These are phyloP conservation scores for Phyllopteryx taeniolatus DNA, from an alignment of 2,113 vertebrate genomes.

Conservation along the genomic window DNA sequence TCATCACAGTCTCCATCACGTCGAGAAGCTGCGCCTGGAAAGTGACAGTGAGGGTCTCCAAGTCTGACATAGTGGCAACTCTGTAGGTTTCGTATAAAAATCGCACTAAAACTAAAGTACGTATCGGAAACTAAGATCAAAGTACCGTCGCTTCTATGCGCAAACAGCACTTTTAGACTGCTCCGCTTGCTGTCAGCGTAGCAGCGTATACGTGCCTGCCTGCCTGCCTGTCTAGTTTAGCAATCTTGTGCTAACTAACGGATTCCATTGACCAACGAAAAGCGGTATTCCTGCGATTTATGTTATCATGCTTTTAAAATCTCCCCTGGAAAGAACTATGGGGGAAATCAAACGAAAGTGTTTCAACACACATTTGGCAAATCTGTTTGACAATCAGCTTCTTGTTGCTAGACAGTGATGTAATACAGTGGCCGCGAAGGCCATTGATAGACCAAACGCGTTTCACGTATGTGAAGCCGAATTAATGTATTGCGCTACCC, in stretches of 20 bases:
- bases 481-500: constrained; percentile 29
- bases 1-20: constrained; percentile 74
- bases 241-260: constrained; percentile 5
- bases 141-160: not conserved
- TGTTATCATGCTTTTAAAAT: not conserved
- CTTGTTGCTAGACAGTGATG: constrained; percentile 48
- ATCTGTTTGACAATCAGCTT: not conserved
- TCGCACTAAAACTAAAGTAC: not conserved
- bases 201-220: not conserved
- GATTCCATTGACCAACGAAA: not conserved
- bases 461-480: constrained; percentile 34
- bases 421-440: constrained; percentile 58
- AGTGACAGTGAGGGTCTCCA: constrained; percentile 63
- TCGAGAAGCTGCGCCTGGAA: constrained; percentile 75
- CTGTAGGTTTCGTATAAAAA: not conserved
- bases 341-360: not conserved
- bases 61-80: constrained; percentile 56
- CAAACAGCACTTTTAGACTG: not conserved
- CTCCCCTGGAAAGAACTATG: not conserved
- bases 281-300: too few species aligned
- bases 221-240: constrained; percentile 10
- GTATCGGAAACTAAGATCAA: not conserved
- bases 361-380: not conserved
- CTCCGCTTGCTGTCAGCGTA: not conserved
- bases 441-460: constrained; percentile 29